phyloP scores from a whole-genome alignment of 2,113 vertebrate species.

The Sylvia atricapilla region DNA sequence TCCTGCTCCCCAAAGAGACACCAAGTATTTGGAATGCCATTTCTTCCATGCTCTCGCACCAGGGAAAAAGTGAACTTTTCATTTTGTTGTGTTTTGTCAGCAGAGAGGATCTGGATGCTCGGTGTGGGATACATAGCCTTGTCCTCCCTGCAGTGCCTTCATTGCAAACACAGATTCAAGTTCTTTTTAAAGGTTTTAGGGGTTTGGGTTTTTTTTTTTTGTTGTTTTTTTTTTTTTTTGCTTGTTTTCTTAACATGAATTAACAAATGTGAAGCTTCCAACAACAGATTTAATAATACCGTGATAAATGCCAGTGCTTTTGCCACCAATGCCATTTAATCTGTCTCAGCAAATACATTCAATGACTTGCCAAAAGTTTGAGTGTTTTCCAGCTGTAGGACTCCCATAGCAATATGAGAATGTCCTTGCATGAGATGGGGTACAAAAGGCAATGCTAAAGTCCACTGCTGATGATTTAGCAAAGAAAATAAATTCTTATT shows the following conservation, averaged over 20 bases:
- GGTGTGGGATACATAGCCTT: not conserved
- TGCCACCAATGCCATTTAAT: constrained; percentile 13
- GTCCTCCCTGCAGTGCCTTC: not conserved
- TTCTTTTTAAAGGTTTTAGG: not conserved
- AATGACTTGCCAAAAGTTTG: not conserved
- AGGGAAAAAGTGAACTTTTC: not conserved
- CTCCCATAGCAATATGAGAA: not conserved
- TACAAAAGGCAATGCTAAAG: not conserved
- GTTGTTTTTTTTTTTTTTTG: not conserved
- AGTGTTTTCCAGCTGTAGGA: not conserved
- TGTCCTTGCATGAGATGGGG: not conserved
- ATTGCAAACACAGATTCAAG: not conserved
- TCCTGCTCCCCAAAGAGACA: not conserved
- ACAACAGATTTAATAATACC: not conserved
- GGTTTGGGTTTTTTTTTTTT: not conserved
- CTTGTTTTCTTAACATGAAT: not conserved
- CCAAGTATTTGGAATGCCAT: constrained; percentile 1
- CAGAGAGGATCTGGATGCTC: not conserved
- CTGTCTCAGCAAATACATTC: not conserved
- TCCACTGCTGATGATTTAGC: not conserved
- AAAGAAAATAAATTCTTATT: not conserved
- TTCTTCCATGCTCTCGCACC: not conserved
- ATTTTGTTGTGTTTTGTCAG: constrained; percentile 15
- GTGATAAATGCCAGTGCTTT: not conserved
- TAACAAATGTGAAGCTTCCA: not conserved